Evolutionary conservation across 2,888 invertebrate genomes (phyloP), one percentile per base, ranked within the genome.

Genomic region (Catocala fraxini): DNA sequence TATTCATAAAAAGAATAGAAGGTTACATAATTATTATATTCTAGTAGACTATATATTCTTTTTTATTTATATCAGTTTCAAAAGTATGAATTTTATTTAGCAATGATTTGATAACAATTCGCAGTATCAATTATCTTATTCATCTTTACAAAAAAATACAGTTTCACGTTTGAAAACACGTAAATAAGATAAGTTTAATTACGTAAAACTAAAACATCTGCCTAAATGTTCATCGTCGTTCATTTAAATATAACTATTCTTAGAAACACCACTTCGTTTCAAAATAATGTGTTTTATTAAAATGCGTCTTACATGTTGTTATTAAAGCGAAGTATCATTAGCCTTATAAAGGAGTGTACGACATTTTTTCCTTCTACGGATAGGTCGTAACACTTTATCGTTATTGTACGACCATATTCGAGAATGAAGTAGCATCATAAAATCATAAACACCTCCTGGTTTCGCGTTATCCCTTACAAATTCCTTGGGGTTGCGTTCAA

Each of bases 381-480:
- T 77, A 71, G 84, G 80, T 81, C 87, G 85, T 91, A 87, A 87
- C 84, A 83, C 82, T 90, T 91, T 88, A 89, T 88, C 84, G 88
- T 89, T 90, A 91, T 89, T 90, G 87, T 87, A 88, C 83, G 85
- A 84, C 84, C 83, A 84, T 90, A 90, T 88, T 86, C 82, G 81
- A 80, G 84, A 86, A 90, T 84, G 83, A 82, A 88, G 83, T 85
- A 82, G 86, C 80, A 84, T 86, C 90, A 83, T 91, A 90, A 89
- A 89, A 90, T 89, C 88, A 89, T 88, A 89, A 89, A 90, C 89
- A 89, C 87, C 86, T 84, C 83, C 84, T 81, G 81, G 82, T 83
- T 77, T 71, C 82, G 71, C 80, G 77, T 88, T 87, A 86, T 86
- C 84, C 82, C 84, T 80, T 83, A 89, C 86, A 86, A 89, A 85